A percentile compares a stretch with the other conserved stretches of the same genome.
phyloP scores from a whole-genome alignment of 1,140 invertebrate genomes.

The Saccostrea glomerata region DNA sequence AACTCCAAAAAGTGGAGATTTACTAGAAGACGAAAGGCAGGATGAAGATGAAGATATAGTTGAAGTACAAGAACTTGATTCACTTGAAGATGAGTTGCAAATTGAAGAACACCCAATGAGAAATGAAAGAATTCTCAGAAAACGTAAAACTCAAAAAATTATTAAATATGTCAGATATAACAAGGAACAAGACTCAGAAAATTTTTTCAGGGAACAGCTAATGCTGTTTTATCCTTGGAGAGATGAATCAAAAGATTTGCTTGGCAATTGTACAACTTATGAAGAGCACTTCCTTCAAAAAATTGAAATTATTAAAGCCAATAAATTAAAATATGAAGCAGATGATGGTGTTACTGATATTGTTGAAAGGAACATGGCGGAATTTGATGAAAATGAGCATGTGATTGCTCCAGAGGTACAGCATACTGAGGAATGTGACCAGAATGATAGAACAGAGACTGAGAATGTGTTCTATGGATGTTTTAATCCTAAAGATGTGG shows the following conservation, averaged over 20 bases:
- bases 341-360: conserved; percentile 24
- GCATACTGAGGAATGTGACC: conserved; percentile 21
- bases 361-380: neutral
- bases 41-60: conserved; percentile 53
- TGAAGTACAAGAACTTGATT: neutral
- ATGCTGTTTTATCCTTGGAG: conserved; percentile 58
- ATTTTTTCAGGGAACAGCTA: conserved; percentile 52
- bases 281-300: conserved; percentile 13
- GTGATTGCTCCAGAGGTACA: conserved; percentile 22
- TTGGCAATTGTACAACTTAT: conserved; percentile 31
- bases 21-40: neutral
- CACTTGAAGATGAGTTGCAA: neutral
- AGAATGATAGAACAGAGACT: neutral
- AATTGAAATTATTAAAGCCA: neutral
- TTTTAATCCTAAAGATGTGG: neutral
- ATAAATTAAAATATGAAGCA: conserved; percentile 34
- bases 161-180: conserved; percentile 54
- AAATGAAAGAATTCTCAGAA: conserved; percentile 56
- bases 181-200: conserved; percentile 51
- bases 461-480: conserved; percentile 38
- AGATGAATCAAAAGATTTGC: conserved; percentile 52
- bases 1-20: conserved; percentile 20
- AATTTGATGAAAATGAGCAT: neutral
- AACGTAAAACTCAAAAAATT: conserved; percentile 47
- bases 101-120: conserved; percentile 14